A percentile compares a stretch with the other conserved stretches of the same genome.
Conservation (phyloP, 2,888 invertebrate species). For the Oscheius sp. region DNA sequence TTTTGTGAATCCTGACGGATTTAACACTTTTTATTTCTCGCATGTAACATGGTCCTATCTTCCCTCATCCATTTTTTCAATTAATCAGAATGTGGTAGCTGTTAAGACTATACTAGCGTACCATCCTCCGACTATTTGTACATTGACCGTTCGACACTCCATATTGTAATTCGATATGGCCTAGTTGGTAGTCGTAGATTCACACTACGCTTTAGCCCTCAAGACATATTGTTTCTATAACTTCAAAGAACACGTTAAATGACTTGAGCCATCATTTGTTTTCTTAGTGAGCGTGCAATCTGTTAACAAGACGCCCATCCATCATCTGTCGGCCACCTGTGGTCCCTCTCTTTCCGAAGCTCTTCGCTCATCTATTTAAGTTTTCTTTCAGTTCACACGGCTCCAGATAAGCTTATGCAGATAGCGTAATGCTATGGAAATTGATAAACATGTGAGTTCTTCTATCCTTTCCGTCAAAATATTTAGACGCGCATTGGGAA, state of each 20-base stretch:
- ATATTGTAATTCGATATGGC: conserved; percentile 23
- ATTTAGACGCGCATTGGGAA: conserved; percentile 6
- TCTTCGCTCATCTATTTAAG: background rate
- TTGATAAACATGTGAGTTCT: conserved; percentile 18
- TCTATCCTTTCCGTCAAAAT: background rate
- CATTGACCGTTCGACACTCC: conserved; percentile 28
- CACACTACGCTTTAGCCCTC: background rate
- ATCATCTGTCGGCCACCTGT: conserved; percentile 30
- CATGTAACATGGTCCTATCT: background rate
- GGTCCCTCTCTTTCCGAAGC: conserved; percentile 5
- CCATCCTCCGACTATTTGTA: conserved; percentile 15
- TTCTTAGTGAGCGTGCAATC: conserved; percentile 25
- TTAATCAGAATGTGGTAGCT: background rate
- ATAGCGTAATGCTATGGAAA: conserved; percentile 23
- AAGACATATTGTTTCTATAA: background rate
- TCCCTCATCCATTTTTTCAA: background rate
- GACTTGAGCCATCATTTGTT: conserved; percentile 10
- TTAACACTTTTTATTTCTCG: background rate
- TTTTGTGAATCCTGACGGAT: no score
- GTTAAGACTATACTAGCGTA: no score
- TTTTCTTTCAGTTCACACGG: conserved; percentile 3
- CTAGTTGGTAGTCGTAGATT: conserved; percentile 9
- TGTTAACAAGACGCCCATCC: conserved; percentile 27
- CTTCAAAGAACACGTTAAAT: background rate
- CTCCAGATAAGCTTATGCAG: background rate